Evolutionary conservation across 2,888 invertebrate species (phyloP), one percentile per base, ranked within the genome.

Genomic region (Hedya salicella): DNA sequence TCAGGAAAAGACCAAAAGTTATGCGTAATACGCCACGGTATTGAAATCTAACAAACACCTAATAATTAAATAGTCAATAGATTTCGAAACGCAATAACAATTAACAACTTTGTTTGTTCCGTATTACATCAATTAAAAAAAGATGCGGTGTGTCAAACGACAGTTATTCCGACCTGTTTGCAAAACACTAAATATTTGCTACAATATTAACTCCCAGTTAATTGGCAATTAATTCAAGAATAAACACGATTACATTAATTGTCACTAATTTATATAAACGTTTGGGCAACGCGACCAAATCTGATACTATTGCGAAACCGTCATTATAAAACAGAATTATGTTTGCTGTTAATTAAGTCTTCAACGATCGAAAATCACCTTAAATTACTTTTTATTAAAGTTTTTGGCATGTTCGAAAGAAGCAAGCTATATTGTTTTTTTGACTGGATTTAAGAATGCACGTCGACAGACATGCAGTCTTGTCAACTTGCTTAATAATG

Each of bases 221-320:
- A 57, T 16, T 57, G 44, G 25, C 16, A 16, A 59, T 59, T 65
- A 59, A 16, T 59, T n/a, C 0, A 14, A 39, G 17, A 60, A 49
- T 46, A 46, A 60, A 53, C 32, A 65, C 36, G 52, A 60, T 65
- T 53, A 48, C 25, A 44, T 17, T 60, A 40, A 65, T 65, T 53
- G 25, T 11, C n/a, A 6, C 21, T 40, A 65, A 60, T 65, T 65
- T 14, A 40, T 42, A 48, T 19, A n/a, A 54, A 48, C 56, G 63
- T 63, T 63, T 40, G 8, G 32, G 19, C 30, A 6, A 4, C 25
- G 25, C 25, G 25, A 48, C 59, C 14, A 46, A 19, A 63, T 42
- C 52, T 53, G 19, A 50, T 44, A 16, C 40, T 11, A 56, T 64
- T 62, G 54, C 62, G 54, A 62, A 62, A 62, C 46, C n/a, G 44